Conservation (phyloP, 2,797 vertebrate genomes). For the Tangara arthus region DNA sequence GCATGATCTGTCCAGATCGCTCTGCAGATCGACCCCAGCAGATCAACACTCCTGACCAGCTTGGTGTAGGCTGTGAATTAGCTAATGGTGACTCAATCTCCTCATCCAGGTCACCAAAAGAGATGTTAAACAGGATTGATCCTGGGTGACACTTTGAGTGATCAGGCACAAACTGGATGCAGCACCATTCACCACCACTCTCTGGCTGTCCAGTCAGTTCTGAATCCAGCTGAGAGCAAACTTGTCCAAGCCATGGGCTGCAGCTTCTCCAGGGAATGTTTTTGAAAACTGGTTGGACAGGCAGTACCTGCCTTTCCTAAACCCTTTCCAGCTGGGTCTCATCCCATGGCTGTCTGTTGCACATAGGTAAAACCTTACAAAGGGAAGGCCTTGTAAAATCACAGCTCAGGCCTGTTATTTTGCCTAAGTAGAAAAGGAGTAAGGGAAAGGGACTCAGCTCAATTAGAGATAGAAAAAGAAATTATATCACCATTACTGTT, state of each 20-base stretch:
- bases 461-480: neutral
- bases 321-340: neutral
- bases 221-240: neutral
- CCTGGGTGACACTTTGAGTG: neutral
- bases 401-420: neutral
- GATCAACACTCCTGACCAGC: neutral
- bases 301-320: neutral
- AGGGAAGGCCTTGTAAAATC: neutral
- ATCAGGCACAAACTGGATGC: neutral
- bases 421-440: neutral
- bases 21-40: neutral
- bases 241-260: neutral
- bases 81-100: no score
- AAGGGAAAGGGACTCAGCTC: neutral
- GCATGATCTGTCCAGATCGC: neutral
- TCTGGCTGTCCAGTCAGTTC: neutral
- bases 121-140: neutral
- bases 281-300: neutral
- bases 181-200: rapidly evolving
- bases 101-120: neutral
- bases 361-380: rapidly evolving
- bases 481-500: neutral
- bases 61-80: neutral
- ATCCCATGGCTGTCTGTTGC: neutral
- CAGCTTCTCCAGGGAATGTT: neutral